Conservation (phyloP, 1,140 invertebrate species). For the Micrasema minimum region DNA sequence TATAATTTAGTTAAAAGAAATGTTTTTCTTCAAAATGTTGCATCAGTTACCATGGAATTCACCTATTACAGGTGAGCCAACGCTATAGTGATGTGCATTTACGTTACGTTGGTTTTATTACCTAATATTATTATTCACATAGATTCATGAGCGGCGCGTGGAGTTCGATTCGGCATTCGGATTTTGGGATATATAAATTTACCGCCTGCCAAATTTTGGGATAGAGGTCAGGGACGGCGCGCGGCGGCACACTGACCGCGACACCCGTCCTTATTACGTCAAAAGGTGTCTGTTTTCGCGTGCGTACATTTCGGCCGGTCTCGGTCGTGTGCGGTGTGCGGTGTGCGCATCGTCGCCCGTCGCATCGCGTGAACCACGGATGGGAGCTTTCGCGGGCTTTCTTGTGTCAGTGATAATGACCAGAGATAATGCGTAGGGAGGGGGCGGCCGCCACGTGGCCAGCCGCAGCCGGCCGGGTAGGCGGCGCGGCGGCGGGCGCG, state of each 20-base stretch:
- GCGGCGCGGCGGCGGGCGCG: neutral
- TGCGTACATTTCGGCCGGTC: neutral
- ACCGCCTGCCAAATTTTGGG: no score
- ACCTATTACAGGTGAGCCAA: no score
- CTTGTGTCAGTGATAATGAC: slow-evolving; percentile 7
- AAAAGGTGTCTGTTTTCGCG: no score
- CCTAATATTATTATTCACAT: no score
- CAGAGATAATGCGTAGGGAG: neutral
- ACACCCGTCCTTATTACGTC: neutral
- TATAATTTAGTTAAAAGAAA: no score
- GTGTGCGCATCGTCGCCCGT: neutral
- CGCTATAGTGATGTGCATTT: no score
- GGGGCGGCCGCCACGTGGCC: slow-evolving; percentile 16
- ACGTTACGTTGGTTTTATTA: no score
- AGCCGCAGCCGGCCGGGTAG: neutral
- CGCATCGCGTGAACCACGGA: slow-evolving; percentile 10
- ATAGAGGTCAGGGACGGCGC: neutral
- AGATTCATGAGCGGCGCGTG: no score
- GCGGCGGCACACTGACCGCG: slow-evolving; percentile 1
- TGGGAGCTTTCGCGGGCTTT: slow-evolving; percentile 24
- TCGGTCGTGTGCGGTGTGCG: neutral
- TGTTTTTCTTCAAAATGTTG: no score
- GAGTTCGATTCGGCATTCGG: no score
- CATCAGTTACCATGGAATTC: no score
- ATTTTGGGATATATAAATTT: no score